phyloP scores from a whole-genome alignment of 1,140 invertebrate genomes.

The Apis cerana region DNA sequence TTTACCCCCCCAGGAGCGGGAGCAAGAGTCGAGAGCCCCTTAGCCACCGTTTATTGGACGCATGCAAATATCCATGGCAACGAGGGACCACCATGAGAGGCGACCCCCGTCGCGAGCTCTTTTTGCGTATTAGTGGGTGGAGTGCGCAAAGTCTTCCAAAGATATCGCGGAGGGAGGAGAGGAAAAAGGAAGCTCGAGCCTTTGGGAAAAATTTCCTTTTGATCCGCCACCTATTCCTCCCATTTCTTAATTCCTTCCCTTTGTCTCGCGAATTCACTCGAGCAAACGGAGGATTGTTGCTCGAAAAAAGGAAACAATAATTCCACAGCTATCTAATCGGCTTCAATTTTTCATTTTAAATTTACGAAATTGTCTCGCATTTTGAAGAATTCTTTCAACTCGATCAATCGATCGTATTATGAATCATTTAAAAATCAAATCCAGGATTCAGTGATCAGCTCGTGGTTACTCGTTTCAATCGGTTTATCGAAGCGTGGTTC shows the following conservation, averaged over 20 bases:
- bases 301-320: no score
- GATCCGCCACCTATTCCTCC: constrained; percentile 47
- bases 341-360: rapidly evolving
- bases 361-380: not conserved
- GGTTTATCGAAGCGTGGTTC: no score
- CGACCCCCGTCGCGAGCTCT: constrained; percentile 45
- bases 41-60: constrained; percentile 82
- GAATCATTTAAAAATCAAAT: no score
- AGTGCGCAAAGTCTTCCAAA: not conserved
- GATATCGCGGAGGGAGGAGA: constrained; percentile 7
- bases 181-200: not conserved
- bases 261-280: constrained; percentile 11
- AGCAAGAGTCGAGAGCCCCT: constrained; percentile 79
- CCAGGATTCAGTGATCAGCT: no score
- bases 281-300: no score
- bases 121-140: constrained; percentile 39
- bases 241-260: constrained; percentile 62
- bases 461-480: no score
- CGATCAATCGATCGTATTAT: no score
- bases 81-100: constrained; percentile 64
- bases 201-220: constrained; percentile 53
- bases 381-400: not conserved
- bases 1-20: constrained; percentile 70
- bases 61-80: constrained; percentile 83
- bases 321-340: no score